Percentiles rank a stretch among this genome's conserved stretches.
Conservation (phyloP, 2,888 invertebrate genomes). For the Drosophila robusta region DNA sequence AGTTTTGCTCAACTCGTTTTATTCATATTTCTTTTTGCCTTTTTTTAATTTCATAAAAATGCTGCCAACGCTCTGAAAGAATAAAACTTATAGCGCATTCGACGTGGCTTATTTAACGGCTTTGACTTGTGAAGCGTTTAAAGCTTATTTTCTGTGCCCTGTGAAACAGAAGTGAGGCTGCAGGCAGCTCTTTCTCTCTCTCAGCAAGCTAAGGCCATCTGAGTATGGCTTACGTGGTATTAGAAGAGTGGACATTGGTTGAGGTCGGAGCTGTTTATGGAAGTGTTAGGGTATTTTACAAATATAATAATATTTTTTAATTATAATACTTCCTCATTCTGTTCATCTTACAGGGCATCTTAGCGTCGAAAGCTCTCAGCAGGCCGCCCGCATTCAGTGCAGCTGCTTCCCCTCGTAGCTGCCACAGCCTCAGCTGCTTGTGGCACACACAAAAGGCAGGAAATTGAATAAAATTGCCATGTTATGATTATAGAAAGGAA, state of each 20-base stretch:
- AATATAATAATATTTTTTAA: not conserved
- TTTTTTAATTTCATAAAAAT: conserved; percentile 15
- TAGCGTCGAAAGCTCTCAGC: not conserved
- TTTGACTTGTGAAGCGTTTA: conserved; percentile 26
- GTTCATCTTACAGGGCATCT: conserved; percentile 14
- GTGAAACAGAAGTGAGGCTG: not conserved
- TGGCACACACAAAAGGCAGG: conserved; percentile 67
- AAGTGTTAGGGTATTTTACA: too few species aligned
- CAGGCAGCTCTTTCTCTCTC: not conserved
- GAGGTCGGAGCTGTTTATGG: not conserved
- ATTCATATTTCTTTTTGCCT: not conserved
- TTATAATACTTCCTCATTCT: not conserved
- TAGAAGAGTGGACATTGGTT: not conserved
- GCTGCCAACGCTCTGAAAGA: not conserved
- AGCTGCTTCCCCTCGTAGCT: not conserved
- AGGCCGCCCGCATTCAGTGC: conserved; percentile 2
- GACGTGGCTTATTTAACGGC: conserved; percentile 5
- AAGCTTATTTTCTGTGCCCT: conserved; percentile 2
- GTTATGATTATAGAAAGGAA: conserved; percentile 72
- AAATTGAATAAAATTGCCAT: conserved; percentile 76
- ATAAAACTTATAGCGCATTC: conserved; percentile 6
- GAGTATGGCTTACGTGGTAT: too few species aligned
- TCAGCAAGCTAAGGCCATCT: too few species aligned
- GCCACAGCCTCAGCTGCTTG: conserved; percentile 26
- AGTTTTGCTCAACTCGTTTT: conserved; percentile 9